Base-by-base conservation (phyloP, 2,797 vertebrate species). In the Perodicticus potto region DNA sequence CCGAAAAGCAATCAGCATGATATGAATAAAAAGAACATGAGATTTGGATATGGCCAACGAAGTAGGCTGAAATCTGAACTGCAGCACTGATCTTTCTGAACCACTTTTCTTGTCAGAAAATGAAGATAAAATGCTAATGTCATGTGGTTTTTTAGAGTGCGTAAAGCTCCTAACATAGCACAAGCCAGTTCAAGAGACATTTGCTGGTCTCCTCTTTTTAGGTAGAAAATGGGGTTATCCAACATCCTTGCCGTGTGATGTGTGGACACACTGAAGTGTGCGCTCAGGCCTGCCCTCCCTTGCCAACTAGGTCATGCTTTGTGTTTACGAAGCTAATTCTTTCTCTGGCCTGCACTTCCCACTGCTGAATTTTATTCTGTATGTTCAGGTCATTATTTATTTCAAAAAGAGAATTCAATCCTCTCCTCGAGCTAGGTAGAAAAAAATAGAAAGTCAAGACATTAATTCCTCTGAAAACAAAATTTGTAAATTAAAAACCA, bases 401-500 rank as follows among this genome's bases (percentile, higher is more conserved):
- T 23, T 16, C 61, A 45, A 29, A 84, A 78, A 14, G 25, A 59
- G 13, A 29, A 63, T 1, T 22, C 23, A 29, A 5, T 34, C n/a
- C 14, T 82, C 23, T 43, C 67, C 59, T 72, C 19, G 19, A 13
- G 16, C 19, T 9, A 63, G 17, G 17, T 8, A 1, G 4, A 16
- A n/a, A 34, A 34, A 29, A 91, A 49, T 20, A 13, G 49, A 72
- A 67, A 67, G 45, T 45, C 57, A 86, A 7, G 20, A 13, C 40
- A 3, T 3, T 4, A 4, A 34, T 43, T 65, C 23, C 37, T 90
- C 10, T 2, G 9, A 77, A 90, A 83, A 92, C 8, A 86, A 77
- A 87, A 80, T 29, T 25, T 40, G n/a, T 55, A 43, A 55, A 73
- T 23, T 85, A 45, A 74, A 74, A 94, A 89, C 73, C 32, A 67